phyloP scores from a whole-genome alignment of 2,797 vertebrate genomes.

The Morus bassanus region DNA sequence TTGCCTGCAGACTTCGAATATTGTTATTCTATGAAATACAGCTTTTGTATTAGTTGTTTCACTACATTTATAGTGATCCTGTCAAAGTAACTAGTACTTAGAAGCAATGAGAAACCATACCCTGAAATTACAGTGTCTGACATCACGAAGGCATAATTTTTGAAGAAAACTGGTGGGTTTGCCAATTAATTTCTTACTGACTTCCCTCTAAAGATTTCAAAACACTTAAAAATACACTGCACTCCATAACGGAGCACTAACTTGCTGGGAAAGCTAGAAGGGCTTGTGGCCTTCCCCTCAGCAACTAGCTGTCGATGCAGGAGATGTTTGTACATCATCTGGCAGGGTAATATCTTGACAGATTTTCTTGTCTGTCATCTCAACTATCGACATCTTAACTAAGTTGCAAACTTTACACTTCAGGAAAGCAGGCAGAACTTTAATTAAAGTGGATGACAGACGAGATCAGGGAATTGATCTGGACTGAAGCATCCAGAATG shows the following conservation, averaged over 20 bases:
- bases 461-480: not conserved
- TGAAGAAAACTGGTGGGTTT: not conserved
- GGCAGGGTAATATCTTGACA: not conserved
- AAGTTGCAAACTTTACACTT: not conserved
- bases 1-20: not conserved
- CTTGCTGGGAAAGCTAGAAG: not conserved
- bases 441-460: not conserved
- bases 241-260: rapidly evolving
- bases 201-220: not conserved
- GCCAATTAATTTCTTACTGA: not conserved
- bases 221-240: not conserved
- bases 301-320: not conserved
- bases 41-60: not conserved
- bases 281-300: not conserved
- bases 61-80: not conserved
- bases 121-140: not conserved
- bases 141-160: not conserved
- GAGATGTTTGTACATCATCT: not conserved
- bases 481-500: not conserved
- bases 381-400: too few relatives aligned
- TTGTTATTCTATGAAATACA: not conserved
- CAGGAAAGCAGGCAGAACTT: not conserved
- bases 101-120: not conserved
- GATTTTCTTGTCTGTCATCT: not conserved
- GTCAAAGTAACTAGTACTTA: not conserved